Percentiles rank a stretch among this genome's conserved stretches.
Evolutionary conservation across 2,888 invertebrate species (phyloP).

Genomic region (Microchrysa polita): DNA sequence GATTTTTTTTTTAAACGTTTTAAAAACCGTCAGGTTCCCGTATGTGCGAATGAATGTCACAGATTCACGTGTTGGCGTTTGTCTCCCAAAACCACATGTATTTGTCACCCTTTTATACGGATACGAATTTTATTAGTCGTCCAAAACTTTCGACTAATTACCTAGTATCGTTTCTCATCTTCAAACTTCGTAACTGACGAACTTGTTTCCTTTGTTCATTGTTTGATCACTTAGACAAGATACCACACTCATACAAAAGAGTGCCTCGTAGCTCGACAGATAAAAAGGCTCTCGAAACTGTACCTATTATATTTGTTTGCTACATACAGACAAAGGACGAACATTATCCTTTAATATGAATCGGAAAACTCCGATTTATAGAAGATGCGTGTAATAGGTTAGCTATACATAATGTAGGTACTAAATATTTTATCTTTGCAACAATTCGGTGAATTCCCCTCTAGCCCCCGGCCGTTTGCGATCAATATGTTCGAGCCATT

Average conservation of each 20-base stretch:
- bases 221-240: constrained; percentile 8
- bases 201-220: background rate
- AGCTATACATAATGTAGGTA: too few relatives aligned
- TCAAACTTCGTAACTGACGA: background rate
- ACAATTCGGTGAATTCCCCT: background rate
- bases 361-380: background rate
- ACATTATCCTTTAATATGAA: too few relatives aligned
- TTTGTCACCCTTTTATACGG: background rate
- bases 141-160: constrained; percentile 1
- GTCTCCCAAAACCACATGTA: too few relatives aligned
- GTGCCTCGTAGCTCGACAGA: background rate
- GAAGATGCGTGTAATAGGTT: background rate
- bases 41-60: too few relatives aligned
- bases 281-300: background rate
- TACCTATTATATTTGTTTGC: too few relatives aligned
- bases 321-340: background rate
- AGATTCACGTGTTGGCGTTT: too few relatives aligned
- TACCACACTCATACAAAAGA: background rate
- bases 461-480: background rate
- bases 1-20: too few relatives aligned
- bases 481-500: constrained; percentile 9
- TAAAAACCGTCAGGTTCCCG: too few relatives aligned
- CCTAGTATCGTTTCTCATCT: constrained; percentile 18
- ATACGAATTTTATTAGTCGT: background rate
- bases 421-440: background rate